Evolutionary conservation across 2,888 invertebrate species (phyloP), one percentile per base, ranked within the genome.

Genomic region (Eupithecia subumbrata): DNA sequence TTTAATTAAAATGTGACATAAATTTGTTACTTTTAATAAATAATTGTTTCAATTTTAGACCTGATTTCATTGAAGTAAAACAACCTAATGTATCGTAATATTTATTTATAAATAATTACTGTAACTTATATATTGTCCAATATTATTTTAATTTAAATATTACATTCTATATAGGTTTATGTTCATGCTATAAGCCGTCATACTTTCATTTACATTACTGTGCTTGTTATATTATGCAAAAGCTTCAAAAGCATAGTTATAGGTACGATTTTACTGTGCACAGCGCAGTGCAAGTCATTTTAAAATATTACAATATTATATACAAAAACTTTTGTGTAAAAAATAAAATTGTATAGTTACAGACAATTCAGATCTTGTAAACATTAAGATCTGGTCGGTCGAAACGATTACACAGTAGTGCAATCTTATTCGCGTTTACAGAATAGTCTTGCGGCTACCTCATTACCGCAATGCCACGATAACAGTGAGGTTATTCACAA

Each of bases 351-450:
- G 86, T 91, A 90, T 75, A 76, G 69, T 71, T 75, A 81, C 90
- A 91, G 91, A 92, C 92, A 89, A 91, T 91, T 95, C 95, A 95
- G 92, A 93, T 89, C 95, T 93, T 88, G 78, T 79, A 84, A 60
- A 71, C 78, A 84, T 80, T 78, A 89, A 94, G 94, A 93, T 91
- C 95, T 94, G 95, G 95, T 95, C 95, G 95, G 92, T 95, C 95
- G 95, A 91, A 94, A 92, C 92, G 93, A 94, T 93, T 92, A 87
- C 92, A 89, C 79, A 87, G 87, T 85, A 78, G 85, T 89, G 90
- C 90, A 94, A 94, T 92, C 94, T 92, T 92, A 78, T 88, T 88
- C 87, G 91, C 89, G 90, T 92, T 92, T 95, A 94, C 95, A 95
- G 95, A 95, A 95, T 91, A 94, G 94, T 94, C 88, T 85, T 84